Percentiles rank a stretch among this genome's conserved stretches.
These are phyloP conservation scores for Osmerus eperlanus DNA, from an alignment of 2,113 vertebrate species.

Conservation along the genomic window DNA sequence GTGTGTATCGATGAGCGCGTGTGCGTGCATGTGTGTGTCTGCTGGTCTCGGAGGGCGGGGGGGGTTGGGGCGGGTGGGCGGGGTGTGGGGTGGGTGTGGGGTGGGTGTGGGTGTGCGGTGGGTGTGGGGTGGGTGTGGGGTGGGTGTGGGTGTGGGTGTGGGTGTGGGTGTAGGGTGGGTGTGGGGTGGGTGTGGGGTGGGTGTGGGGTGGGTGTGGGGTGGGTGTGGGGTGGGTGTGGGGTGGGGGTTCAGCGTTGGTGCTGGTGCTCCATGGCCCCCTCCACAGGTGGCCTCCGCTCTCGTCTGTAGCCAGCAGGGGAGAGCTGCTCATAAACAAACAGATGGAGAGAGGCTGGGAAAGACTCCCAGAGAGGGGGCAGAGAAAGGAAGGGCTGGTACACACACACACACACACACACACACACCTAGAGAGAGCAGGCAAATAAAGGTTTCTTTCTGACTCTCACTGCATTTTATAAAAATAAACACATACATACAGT, in stretches of 20 bases:
- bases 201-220: no score
- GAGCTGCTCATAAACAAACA: constrained; percentile 32
- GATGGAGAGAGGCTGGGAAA: constrained; percentile 21
- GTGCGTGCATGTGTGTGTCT: no score
- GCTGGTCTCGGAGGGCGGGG: no score
- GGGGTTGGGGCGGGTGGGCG: no score
- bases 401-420: constrained; percentile 5
- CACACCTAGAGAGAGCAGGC: neutral
- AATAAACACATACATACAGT: neutral
- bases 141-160: neutral
- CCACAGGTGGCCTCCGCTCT: constrained; percentile 29
- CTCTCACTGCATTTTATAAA: neutral
- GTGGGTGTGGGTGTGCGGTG: no score
- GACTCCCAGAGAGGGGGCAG: constrained; percentile 9
- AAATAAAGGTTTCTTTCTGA: no score
- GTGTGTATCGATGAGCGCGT: no score
- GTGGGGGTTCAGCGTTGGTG: neutral
- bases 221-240: neutral
- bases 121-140: neutral
- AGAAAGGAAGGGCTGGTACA: neutral
- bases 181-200: neutral
- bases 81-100: no score
- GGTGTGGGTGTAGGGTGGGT: neutral
- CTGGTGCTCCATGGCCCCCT: neutral
- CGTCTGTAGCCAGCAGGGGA: constrained; percentile 24